Percentiles rank a stretch among this genome's conserved stretches.
phyloP scores from a whole-genome alignment of 2,113 vertebrate genomes.

The Paedocypris sp. region DNA sequence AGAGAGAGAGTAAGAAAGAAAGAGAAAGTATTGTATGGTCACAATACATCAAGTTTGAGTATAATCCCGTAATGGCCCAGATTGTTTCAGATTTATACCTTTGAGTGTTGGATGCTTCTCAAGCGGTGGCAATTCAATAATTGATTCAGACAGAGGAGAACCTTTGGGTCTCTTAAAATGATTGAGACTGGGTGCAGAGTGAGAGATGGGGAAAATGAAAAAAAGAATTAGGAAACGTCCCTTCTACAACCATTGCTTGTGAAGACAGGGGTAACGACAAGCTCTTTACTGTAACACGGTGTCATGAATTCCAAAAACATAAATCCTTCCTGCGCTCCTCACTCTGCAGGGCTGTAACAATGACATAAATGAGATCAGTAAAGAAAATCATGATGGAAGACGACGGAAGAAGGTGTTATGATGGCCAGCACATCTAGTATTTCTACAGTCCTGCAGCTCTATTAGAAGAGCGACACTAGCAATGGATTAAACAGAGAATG shows the following conservation, averaged over 20 bases:
- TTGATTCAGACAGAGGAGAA: constrained; percentile 27
- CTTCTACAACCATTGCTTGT: neutral
- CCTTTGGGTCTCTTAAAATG: constrained; percentile 24
- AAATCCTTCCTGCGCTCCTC: neutral
- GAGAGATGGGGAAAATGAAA: neutral
- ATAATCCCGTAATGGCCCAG: constrained; percentile 28
- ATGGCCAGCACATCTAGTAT: neutral
- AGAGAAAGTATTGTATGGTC: neutral
- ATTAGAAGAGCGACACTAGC: too few relatives aligned
- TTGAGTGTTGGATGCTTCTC: constrained; percentile 20
- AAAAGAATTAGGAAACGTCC: neutral
- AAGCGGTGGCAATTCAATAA: constrained; percentile 29
- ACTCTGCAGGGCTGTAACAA: neutral
- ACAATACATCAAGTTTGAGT: constrained; percentile 15
- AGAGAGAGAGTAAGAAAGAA: too few relatives aligned
- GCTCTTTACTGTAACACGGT: neutral
- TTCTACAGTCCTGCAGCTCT: neutral
- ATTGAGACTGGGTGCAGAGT: neutral
- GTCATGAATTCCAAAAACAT: constrained; percentile 15
- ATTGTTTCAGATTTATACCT: constrained; percentile 33
- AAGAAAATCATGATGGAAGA: neutral
- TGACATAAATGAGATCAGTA: constrained; percentile 8
- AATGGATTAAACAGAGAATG: too few relatives aligned
- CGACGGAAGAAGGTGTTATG: too few relatives aligned
- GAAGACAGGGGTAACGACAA: neutral